These are phyloP conservation scores for Megaptera novaeangliae DNA, from an alignment of 2,113 vertebrate species.

Conservation along the genomic window DNA sequence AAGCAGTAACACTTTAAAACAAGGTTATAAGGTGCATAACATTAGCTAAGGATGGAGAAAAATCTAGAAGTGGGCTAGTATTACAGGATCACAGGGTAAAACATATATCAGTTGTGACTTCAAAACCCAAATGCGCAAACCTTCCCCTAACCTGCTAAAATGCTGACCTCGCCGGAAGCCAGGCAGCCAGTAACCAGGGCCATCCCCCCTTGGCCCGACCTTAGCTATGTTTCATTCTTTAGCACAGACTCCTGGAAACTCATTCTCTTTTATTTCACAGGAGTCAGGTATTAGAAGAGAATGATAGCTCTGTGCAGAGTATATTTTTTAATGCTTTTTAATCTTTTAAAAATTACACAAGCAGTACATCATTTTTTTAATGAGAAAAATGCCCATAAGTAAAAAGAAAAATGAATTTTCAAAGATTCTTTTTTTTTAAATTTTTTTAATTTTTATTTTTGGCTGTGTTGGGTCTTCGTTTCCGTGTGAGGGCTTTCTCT, in stretches of 20 bases:
- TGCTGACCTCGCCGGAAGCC: neutral
- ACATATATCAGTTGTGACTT: neutral
- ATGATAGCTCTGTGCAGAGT: neutral
- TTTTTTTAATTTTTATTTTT: too few species aligned
- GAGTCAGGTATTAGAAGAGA: neutral
- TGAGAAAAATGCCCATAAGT: neutral
- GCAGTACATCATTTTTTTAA: neutral
- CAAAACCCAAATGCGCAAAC: neutral
- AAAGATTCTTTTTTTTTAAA: neutral
- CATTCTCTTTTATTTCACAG: neutral
- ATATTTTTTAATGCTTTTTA: neutral
- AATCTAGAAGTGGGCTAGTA: neutral
- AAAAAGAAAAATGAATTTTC: slow-evolving; percentile 15
- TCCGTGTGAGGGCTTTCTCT: too few species aligned
- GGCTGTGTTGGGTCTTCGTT: too few species aligned
- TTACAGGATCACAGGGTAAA: neutral
- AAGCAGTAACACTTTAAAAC: neutral
- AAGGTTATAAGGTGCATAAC: neutral
- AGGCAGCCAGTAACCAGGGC: neutral
- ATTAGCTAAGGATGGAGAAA: neutral
- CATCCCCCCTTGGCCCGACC: neutral
- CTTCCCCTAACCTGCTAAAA: neutral
- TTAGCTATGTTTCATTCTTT: neutral
- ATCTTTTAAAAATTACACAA: slow-evolving; percentile 36
- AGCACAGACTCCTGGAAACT: neutral